Conservation (phyloP, 2,888 invertebrate species). For the Hedya salicella region DNA sequence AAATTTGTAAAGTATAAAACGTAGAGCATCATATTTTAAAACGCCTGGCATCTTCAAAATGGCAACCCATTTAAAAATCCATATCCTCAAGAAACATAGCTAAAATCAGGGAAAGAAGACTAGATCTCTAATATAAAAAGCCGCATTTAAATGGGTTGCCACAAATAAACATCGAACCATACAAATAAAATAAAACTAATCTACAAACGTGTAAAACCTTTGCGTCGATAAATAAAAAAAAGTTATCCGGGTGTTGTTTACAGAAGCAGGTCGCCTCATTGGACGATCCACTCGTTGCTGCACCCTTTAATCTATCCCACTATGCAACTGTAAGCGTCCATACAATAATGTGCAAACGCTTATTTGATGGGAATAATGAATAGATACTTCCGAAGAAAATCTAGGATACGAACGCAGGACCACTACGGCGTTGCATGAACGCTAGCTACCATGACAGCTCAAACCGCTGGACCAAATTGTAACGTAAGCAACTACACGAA, state of each 20-base stretch:
- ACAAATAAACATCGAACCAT: too few relatives aligned
- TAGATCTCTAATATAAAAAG: too few relatives aligned
- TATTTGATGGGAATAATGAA: constrained; percentile 60
- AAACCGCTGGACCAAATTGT: constrained; percentile 48
- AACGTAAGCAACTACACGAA: background rate
- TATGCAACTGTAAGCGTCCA: constrained; percentile 55
- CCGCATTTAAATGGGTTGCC: too few relatives aligned
- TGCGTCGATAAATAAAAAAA: constrained; percentile 26
- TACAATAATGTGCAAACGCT: constrained; percentile 58
- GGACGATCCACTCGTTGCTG: constrained; percentile 81
- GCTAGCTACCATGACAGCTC: background rate
- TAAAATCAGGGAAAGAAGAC: too few relatives aligned
- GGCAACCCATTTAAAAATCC: too few relatives aligned
- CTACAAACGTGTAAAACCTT: too few relatives aligned
- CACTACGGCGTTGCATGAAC: background rate
- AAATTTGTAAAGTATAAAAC: too few relatives aligned
- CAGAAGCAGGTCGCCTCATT: constrained; percentile 76
- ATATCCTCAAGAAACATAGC: too few relatives aligned
- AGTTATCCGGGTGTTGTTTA: constrained; percentile 72
- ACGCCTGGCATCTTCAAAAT: too few relatives aligned
- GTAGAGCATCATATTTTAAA: too few relatives aligned
- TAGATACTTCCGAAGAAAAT: background rate
- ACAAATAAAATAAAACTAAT: too few relatives aligned
- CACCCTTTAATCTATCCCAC: constrained; percentile 76
- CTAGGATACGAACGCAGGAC: constrained; percentile 53